Evolutionary conservation across 2,888 invertebrate genomes (phyloP), one percentile per base, ranked within the genome.

Genomic region (Heteromyza rotundicornis): DNA sequence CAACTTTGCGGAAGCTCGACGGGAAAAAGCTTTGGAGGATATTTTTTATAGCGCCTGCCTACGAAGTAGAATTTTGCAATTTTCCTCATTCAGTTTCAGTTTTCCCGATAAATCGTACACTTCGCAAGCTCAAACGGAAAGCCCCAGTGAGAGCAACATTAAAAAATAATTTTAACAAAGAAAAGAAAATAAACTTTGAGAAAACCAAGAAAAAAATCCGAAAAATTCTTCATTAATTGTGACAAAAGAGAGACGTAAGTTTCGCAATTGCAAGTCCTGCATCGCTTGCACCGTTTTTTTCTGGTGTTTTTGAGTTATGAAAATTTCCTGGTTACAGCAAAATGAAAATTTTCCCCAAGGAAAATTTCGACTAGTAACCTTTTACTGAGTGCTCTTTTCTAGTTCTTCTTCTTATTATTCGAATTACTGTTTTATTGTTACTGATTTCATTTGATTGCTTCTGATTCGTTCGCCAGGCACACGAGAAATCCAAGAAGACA

Each of bases 161-260:
- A 56, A 10, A 27, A 47, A 57, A 23, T 2, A 14, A 27, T 50
- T 20, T 24, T 14, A 57, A 47, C 14, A 57, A 16, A 49, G 32
- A 53, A 53, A 32, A 50, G 24, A 7, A 20, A 32, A 57, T 27
- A 52, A 24, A 52, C 2, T 12, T 16, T 56, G n/a, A 40, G 16
- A n/a, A 55, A 55, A 20, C 22, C 20, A 53, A 32, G n/a, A 16
- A 56, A 47, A 65, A 20, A 23, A 65, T 52, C 59, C 36, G 59
- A 60, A 60, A 57, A 27, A 47, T 58, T 59, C n/a, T 36, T 35
- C 59, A 58, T 65, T 64, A 58, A 69, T 67, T 67, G 71, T 74
- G 74, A 62, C 64, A 60, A 65, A 69, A 73, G 71, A 77, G 77
- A 81, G 82, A 81, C 79, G 81, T 81, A 80, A 82, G 82, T 81